These are phyloP conservation scores for Hemicrepidius hirtus DNA, from an alignment of 2,888 invertebrate genomes.

Conservation along the genomic window DNA sequence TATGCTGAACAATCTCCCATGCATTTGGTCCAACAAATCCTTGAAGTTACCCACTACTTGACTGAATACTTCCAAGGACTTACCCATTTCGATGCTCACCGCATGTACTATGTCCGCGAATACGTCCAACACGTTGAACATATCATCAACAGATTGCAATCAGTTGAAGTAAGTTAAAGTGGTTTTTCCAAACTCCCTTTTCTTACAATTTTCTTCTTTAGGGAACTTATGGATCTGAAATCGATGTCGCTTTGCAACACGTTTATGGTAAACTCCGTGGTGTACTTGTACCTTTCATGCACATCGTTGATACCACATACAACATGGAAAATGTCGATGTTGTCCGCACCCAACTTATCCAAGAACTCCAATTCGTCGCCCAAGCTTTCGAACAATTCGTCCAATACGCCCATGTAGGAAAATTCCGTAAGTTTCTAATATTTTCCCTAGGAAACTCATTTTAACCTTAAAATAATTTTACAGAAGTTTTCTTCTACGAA, in stretches of 20 bases:
- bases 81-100: neutral
- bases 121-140: neutral
- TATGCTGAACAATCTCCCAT: constrained; percentile 1
- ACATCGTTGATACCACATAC: no score
- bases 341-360: no score
- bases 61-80: constrained; percentile 29
- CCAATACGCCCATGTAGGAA: no score
- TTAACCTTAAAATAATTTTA: neutral
- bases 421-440: neutral
- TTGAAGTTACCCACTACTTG: constrained; percentile 32
- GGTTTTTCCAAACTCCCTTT: no score
- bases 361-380: neutral
- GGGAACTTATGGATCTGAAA: no score
- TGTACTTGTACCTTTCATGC: neutral
- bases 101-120: constrained; percentile 12
- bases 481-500: constrained; percentile 10
- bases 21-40: constrained; percentile 33
- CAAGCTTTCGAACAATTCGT: neutral
- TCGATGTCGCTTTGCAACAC: neutral
- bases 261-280: constrained; percentile 1
- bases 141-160: constrained; percentile 21
- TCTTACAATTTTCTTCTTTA: no score
- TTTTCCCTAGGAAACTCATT: neutral
- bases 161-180: neutral
- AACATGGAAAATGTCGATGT: neutral